A percentile compares a stretch with the other conserved stretches of the same genome.
Evolutionary conservation across 2,113 vertebrate genomes (phyloP).

Genomic region (Suncus etruscus): DNA sequence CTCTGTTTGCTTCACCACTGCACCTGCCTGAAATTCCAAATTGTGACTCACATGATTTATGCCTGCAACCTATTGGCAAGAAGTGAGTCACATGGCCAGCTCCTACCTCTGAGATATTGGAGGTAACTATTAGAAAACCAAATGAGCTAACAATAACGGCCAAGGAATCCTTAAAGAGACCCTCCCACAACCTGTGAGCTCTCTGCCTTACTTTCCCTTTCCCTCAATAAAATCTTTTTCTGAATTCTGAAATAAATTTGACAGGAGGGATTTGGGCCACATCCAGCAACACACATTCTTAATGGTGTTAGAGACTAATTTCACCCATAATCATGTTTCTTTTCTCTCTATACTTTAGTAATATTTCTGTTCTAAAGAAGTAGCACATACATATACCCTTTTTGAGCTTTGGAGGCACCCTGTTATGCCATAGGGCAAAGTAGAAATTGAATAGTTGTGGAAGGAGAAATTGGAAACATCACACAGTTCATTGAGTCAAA

Average conservation of each 20-base stretch:
- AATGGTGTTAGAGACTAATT: neutral
- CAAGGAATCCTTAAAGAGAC: too few species aligned
- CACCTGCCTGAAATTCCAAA: neutral
- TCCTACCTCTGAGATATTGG: neutral
- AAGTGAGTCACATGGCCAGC: neutral
- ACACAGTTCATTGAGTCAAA: conserved; percentile 37
- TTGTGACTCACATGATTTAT: too few species aligned
- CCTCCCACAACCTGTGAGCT: too few species aligned
- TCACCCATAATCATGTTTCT: neutral
- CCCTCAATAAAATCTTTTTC: too few species aligned
- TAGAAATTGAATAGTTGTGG: conserved; percentile 16
- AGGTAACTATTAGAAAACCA: neutral
- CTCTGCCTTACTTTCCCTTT: too few species aligned
- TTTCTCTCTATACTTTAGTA: too few species aligned
- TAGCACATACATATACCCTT: neutral
- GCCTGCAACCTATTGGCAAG: neutral
- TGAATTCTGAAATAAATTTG: too few species aligned
- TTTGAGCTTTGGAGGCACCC: conserved; percentile 11
- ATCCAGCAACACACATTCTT: too few species aligned
- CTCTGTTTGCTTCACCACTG: neutral
- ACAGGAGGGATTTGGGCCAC: too few species aligned
- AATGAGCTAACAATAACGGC: neutral
- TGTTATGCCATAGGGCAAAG: neutral
- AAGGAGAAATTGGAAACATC: conserved; percentile 47
- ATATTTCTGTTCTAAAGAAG: too few species aligned